These are phyloP conservation scores for Lampris megalopsis DNA, from an alignment of 2,113 vertebrate species.

Conservation along the genomic window DNA sequence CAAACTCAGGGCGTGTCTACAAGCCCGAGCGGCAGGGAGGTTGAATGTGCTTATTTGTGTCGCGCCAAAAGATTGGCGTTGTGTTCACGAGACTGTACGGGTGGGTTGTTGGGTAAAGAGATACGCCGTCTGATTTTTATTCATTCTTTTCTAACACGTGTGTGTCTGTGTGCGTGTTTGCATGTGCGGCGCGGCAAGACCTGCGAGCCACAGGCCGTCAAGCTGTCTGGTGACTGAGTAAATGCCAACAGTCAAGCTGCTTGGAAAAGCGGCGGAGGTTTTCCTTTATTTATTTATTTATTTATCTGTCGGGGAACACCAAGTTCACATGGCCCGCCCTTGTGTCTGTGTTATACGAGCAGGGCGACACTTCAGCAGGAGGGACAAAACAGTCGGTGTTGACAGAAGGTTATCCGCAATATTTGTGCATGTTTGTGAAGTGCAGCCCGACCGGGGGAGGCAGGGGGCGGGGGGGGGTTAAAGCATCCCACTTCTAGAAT, in stretches of 20 bases:
- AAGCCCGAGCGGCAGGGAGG: too few species aligned
- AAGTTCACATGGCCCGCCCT: not conserved
- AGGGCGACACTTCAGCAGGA: not conserved
- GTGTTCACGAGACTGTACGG: too few species aligned
- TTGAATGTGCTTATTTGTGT: too few species aligned
- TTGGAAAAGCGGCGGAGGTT: not conserved
- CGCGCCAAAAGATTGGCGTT: too few species aligned
- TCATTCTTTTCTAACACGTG: not conserved
- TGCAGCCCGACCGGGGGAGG: too few species aligned
- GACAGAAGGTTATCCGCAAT: too few species aligned
- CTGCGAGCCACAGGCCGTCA: not conserved
- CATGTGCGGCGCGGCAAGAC: not conserved
- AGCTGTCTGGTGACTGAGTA: conserved; percentile 10
- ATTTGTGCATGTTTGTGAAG: too few species aligned
- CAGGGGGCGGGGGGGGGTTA: too few species aligned
- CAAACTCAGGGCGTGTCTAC: too few species aligned
- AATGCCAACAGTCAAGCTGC: not conserved
- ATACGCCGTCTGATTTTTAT: not conserved
- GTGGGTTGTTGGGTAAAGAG: too few species aligned
- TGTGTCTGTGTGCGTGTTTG: not conserved
- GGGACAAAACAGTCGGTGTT: too few species aligned
- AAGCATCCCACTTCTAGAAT: too few species aligned
- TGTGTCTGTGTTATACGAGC: not conserved
- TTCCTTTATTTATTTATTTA: not conserved
- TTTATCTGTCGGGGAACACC: not conserved